Evolutionary conservation across 1,140 invertebrate species (phyloP), one percentile per base, ranked within the genome.

Genomic region (Pogonognathellus flavescens): DNA sequence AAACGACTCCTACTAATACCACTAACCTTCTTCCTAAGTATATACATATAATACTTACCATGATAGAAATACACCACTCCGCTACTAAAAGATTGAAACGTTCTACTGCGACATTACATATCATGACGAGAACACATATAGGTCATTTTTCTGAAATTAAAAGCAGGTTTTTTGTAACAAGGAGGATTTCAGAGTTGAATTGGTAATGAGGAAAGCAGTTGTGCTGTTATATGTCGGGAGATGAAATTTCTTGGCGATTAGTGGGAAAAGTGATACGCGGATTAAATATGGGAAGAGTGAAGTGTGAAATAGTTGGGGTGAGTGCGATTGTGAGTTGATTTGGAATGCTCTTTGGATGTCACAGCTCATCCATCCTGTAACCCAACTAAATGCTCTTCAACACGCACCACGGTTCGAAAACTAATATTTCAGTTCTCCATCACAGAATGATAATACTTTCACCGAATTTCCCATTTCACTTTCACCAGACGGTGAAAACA

Each of bases 371-470:
- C 41, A 49, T 41, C 22, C 53, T 53, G 14, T 66, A 70, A 49
- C 62, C 62, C 25, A 70, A 66, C 83, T 84, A 84, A 55, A 84
- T 76, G 72, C 70, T 84, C 62, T 84, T 76, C 62, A 76, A 62
- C 53, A 70, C 62, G 62, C 83, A 84, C 52, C 70, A 72, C 59
- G 62, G 50, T 52, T 52, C 66, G 16, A 49, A n/a, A 72, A 72
- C 7, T 25, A 41, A 76, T 50, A 76, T 49, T 76, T 50, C 31
- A 10, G 8, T 41, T 25, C 41, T 49, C 70, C 41, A 31, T 31
- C 70, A 18, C n/a, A n/a, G 25, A 49, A 16, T 72, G 25, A 41
- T 41, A 72, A 16, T 72, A 49, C 31, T 57, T 14, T 57, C 16
- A 50, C 8, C 16, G 14, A 76, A 49, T 6, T 62, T 18, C 25